Base-by-base conservation (phyloP, 2,888 invertebrate genomes). In the Crematogaster levior region DNA sequence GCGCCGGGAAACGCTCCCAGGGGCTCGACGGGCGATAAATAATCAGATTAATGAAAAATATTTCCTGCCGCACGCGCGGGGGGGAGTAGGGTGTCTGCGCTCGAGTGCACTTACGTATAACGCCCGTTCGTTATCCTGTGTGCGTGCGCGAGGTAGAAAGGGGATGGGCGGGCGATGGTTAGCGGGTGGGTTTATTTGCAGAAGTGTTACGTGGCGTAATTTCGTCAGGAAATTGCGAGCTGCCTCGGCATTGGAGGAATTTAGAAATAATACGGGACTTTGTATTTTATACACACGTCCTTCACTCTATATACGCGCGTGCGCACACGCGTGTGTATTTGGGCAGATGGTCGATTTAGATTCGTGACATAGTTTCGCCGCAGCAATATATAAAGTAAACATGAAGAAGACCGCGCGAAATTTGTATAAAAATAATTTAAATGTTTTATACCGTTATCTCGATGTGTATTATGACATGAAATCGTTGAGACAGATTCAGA, bases 31-130 rank as follows among this genome's bases (percentile, higher is more conserved):
- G 86, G 88, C 89, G 91, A 93, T 93, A 93, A 92, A 93, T 93
- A 92, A 93, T 92, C 92, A 88, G 91, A 92, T 92, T 93, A 93
- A 92, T 92, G 91, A 91, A 92, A 92, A 92, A 93, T 92, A 92
- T 91, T 90, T 91, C 88, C 83, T 85, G 70, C 60, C 48, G 68
- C 81, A 40, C 56, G 66, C 75, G n/a, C 34, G 70, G 37, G 21
- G 34, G 10, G 46, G 43, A 6, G 61, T n/a, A 18, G 37, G 18
- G 66, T 15, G 66, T 60, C 56, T 70, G 53, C 77, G 77, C 70
- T 77, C 77, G 77, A 77, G 77, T 79, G 77, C 77, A 79, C 77
- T 79, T 79, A 79, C 72, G 72, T 79, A 79, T 34, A 70, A 56
- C 72, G 43, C 56, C 56, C 72, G 77, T 77, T 77, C 77, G 77